Base-by-base conservation (phyloP, 2,797 vertebrate genomes). In the Macropodus opercularis region DNA sequence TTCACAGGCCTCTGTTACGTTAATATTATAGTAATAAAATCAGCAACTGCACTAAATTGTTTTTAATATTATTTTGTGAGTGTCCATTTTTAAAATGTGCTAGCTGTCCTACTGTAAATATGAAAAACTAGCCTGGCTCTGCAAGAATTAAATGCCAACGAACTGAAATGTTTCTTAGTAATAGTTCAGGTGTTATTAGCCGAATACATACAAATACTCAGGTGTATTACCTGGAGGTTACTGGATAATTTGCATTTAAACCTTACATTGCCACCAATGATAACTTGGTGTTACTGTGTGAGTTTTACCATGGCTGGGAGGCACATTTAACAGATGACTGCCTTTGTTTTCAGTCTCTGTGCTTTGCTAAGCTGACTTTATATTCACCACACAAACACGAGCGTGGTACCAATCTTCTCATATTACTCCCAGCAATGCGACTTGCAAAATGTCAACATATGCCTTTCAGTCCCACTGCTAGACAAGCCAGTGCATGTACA, bases 401-500 rank as follows among this genome's bases (percentile, higher is more conserved):
- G 19, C 17, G 6, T 36, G 15, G 7, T n/a, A 17, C 57, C 7
- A 26, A 9, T 40, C 11, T n/a, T 63, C 6, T 53, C 22, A 26
- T 31, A 22, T 4, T 32, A 2, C 12, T 49, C 9, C 42, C 31
- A 46, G 5, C n/a, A 61, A 44, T 39, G 3, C 12, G 6, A 60
- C 27, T 52, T 56, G 57, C 15, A 38, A 73, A 34, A 35, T 53
- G 29, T 44, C 21, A 4, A 41, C 40, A 15, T 34, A 43, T 46
- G 53, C 12, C 8, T 63, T 41, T 12, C 21, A 61, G 61, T 8
- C 21, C 11, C 53, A 39, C 14, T 50, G 41, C 61, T 5, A 1
- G 21, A 46, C 29, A 65, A 50, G 44, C 29, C 9, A 36, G 14
- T 51, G 29, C 40, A 51, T 47, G 19, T 40, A 54, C 22, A 60